Conservation (phyloP, 2,888 invertebrate genomes). For the Scaptomyza tumidula region DNA sequence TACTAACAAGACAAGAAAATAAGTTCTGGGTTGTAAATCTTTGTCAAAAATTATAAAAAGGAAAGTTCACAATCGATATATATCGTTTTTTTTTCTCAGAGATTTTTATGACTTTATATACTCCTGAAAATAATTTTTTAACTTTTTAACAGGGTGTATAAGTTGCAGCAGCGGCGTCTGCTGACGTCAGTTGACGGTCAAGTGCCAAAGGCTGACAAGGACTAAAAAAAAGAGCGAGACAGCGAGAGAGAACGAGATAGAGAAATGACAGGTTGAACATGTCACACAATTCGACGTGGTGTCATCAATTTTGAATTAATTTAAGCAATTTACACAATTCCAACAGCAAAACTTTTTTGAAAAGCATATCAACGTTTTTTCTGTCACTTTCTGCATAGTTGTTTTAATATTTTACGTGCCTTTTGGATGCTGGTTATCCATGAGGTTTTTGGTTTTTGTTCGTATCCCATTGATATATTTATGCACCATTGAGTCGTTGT, state of each 20-base stretch:
- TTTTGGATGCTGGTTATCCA: slow-evolving; percentile 40
- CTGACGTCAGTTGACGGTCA: slow-evolving; percentile 72
- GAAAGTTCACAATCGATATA: no score
- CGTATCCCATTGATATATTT: slow-evolving; percentile 55
- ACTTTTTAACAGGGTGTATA: background rate
- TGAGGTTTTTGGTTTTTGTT: slow-evolving; percentile 9
- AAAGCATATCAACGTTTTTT: slow-evolving; percentile 31
- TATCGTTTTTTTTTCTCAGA: no score
- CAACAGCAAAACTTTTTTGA: slow-evolving; percentile 45
- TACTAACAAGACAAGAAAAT: background rate
- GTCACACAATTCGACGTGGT: slow-evolving; percentile 61
- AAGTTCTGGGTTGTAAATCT: no score
- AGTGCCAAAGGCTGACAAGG: slow-evolving; percentile 70
- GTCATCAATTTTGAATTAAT: slow-evolving; percentile 77
- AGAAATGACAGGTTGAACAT: slow-evolving; percentile 16
- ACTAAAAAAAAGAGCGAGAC: slow-evolving; percentile 11
- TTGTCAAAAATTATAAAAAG: no score
- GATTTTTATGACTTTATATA: no score
- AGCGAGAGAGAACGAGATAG: background rate
- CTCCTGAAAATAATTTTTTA: no score
- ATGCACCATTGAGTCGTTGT: slow-evolving; percentile 57
- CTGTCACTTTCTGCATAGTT: slow-evolving; percentile 29
- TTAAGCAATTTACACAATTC: slow-evolving; percentile 67
- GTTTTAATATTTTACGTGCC: slow-evolving; percentile 70
- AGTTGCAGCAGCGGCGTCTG: slow-evolving; percentile 40